Percentiles rank a stretch among this genome's conserved stretches.
Evolutionary conservation across 2,113 vertebrate species (phyloP).

Genomic region (Shinisaurus crocodilurus): DNA sequence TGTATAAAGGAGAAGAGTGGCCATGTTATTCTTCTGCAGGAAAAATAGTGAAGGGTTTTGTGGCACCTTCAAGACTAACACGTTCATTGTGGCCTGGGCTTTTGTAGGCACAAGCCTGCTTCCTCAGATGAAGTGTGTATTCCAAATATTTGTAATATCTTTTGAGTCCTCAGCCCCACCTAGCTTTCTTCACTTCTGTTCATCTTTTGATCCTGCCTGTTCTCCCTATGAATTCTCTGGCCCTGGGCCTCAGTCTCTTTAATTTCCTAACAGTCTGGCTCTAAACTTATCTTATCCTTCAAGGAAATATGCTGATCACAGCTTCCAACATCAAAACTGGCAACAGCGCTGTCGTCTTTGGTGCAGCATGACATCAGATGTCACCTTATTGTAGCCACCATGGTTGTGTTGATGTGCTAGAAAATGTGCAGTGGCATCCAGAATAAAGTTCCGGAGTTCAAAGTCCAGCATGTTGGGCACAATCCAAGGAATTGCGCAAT

Average conservation of each 20-base stretch:
- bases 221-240: slow-evolving; percentile 24
- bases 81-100: not conserved
- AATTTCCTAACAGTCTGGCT: slow-evolving; percentile 30
- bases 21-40: not conserved
- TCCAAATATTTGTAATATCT: not conserved
- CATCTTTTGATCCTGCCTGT: slow-evolving; percentile 13
- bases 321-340: slow-evolving; percentile 26
- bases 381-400: slow-evolving; percentile 2
- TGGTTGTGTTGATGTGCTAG: not conserved
- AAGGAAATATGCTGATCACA: slow-evolving; percentile 46
- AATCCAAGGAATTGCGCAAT: not conserved
- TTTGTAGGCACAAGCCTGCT: not conserved
- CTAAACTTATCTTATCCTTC: slow-evolving; percentile 25
- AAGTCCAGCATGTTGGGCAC: not conserved
- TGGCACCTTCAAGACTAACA: not conserved
- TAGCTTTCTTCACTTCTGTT: not conserved
- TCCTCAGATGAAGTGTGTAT: not conserved
- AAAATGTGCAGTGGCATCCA: not conserved
- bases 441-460: not conserved
- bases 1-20: not conserved
- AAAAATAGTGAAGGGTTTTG: not conserved
- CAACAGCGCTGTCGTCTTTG: not conserved
- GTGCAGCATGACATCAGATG: not conserved
- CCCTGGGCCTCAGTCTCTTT: slow-evolving; percentile 35
- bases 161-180: not conserved